Conservation (phyloP, 2,888 invertebrate genomes). For the Heliconius sara region DNA sequence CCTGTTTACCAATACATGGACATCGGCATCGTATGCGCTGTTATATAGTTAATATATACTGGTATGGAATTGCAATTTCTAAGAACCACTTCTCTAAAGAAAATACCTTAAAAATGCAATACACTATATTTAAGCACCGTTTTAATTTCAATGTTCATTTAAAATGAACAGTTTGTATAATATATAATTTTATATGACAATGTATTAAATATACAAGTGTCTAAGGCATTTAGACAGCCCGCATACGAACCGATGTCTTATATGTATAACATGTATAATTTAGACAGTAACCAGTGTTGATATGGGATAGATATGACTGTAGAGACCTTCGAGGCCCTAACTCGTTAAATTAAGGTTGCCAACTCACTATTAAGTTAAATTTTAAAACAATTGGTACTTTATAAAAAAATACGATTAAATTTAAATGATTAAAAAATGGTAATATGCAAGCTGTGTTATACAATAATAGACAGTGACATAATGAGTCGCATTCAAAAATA, state of each 20-base stretch:
- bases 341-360: conserved; percentile 47
- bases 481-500: background rate
- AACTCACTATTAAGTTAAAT: conserved; percentile 1
- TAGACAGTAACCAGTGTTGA: conserved; percentile 54
- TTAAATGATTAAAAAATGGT: background rate
- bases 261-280: conserved; percentile 21
- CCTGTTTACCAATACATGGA: conserved; percentile 29
- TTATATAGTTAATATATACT: too few species aligned
- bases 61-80: background rate
- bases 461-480: background rate
- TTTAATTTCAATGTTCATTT: conserved; percentile 2
- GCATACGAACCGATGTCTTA: conserved; percentile 16
- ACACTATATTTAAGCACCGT: conserved; percentile 19
- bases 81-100: conserved; percentile 17
- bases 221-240: background rate
- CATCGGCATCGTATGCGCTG: conserved; percentile 19
- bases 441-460: conserved; percentile 43
- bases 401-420: conserved; percentile 6
- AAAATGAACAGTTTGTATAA: background rate
- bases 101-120: conserved; percentile 15
- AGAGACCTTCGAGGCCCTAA: conserved; percentile 43
- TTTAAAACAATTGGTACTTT: conserved; percentile 7
- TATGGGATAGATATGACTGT: conserved; percentile 62
- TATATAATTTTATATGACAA: background rate
- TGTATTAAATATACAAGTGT: background rate